Evolutionary conservation across 2,113 vertebrate genomes (phyloP).

Genomic region (Ondatra zibethicus): DNA sequence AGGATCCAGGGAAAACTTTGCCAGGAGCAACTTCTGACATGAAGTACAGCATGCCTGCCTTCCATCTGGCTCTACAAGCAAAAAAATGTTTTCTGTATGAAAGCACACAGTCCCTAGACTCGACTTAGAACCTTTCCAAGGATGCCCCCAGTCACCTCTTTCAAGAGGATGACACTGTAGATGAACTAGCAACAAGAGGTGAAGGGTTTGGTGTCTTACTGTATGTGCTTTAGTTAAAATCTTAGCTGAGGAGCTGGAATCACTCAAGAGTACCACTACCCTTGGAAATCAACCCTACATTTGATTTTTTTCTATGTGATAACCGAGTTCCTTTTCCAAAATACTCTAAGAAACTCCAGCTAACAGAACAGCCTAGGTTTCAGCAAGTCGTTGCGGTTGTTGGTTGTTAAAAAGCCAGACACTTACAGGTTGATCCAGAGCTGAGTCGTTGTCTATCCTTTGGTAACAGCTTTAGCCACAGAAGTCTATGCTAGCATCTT

Average conservation of each 20-base stretch:
- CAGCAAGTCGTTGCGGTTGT: constrained; percentile 46
- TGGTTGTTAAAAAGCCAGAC: constrained; percentile 44
- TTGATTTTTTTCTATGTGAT: constrained; percentile 39
- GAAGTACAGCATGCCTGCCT: constrained; percentile 65
- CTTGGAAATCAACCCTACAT: constrained; percentile 57
- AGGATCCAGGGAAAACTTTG: not conserved
- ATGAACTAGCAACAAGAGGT: constrained; percentile 67
- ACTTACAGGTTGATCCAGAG: constrained; percentile 63
- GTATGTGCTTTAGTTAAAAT: constrained; percentile 65
- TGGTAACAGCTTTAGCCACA: constrained; percentile 39
- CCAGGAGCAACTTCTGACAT: constrained; percentile 65
- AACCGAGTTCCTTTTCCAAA: constrained; percentile 62
- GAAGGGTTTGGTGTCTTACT: constrained; percentile 54
- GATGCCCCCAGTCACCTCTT: constrained; percentile 56
- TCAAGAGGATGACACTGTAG: constrained; percentile 66
- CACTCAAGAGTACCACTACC: constrained; percentile 59
- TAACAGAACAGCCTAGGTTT: not conserved
- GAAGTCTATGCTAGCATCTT: not conserved
- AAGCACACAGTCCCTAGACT: constrained; percentile 73
- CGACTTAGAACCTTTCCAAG: constrained; percentile 76
- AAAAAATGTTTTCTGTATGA: constrained; percentile 50
- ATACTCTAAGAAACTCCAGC: not conserved
- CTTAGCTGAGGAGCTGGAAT: constrained; percentile 61
- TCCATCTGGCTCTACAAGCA: constrained; percentile 75
- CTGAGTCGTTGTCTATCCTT: constrained; percentile 51